Percentiles rank a stretch among this genome's conserved stretches.
Evolutionary conservation across 2,113 vertebrate species (phyloP).

Genomic region (Pluvialis apricaria): DNA sequence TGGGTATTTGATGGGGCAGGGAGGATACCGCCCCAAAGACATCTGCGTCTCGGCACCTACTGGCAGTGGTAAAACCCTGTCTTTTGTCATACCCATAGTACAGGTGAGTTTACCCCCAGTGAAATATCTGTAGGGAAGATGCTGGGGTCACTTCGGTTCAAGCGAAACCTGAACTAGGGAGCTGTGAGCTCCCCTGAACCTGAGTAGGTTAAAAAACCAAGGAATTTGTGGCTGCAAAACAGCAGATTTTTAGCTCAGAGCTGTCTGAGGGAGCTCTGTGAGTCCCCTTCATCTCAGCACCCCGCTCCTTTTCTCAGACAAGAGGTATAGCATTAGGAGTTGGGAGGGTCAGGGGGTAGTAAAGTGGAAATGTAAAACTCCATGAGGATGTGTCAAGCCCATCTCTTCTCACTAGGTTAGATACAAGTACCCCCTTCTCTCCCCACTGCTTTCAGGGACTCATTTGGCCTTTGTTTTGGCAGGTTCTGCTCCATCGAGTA

Average conservation of each 20-base stretch:
- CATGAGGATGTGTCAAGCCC: neutral
- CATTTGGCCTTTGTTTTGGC: neutral
- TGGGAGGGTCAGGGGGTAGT: neutral
- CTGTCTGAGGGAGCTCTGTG: neutral
- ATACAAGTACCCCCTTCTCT: neutral
- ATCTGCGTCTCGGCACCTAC: conserved; percentile 95
- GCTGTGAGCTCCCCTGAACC: no score
- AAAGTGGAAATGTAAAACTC: neutral
- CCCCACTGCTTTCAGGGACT: neutral
- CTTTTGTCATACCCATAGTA: conserved; percentile 90
- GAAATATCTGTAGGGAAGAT: fast-evolving
- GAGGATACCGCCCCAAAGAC: conserved; percentile 86
- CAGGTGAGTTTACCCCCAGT: conserved; percentile 74
- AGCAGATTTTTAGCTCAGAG: neutral
- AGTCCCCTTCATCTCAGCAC: neutral
- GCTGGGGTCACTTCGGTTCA: neutral
- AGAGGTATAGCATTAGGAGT: neutral
- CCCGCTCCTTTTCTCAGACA: neutral
- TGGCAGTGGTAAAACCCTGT: conserved; percentile 93
- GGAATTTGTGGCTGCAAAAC: neutral
- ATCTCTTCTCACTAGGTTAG: neutral
- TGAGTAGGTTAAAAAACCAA: neutral
- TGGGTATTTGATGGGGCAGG: conserved; percentile 81
- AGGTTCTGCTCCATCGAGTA: conserved; percentile 83
- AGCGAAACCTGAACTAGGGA: neutral